Evolutionary conservation across 2,113 vertebrate genomes (phyloP).

Genomic region (Trichechus manatus): DNA sequence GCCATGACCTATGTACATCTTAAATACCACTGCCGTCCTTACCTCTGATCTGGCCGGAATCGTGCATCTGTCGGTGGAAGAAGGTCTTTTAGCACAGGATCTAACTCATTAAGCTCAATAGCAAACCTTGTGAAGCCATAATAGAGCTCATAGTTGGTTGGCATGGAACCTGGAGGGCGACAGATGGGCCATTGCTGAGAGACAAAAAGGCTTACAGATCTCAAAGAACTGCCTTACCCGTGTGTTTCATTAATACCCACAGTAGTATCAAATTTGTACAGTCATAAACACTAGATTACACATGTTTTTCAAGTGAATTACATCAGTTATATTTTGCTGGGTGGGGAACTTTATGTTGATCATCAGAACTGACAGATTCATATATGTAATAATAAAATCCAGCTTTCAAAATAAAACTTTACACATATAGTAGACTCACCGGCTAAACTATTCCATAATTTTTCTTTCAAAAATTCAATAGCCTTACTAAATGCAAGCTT

Average conservation of each 20-base stretch:
- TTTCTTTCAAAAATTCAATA: not conserved
- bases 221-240: not conserved
- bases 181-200: not conserved
- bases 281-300: not conserved
- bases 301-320: not conserved
- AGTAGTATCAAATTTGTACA: not conserved
- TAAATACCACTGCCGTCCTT: slow-evolving; percentile 56
- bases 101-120: slow-evolving; percentile 98
- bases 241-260: not conserved
- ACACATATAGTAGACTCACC: not conserved
- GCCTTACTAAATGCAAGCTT: not conserved
- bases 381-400: slow-evolving; percentile 51
- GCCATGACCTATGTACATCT: not conserved
- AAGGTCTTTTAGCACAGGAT: slow-evolving; percentile 95
- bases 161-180: slow-evolving; percentile 94
- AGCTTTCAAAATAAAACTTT: slow-evolving; percentile 51
- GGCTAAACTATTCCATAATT: not conserved
- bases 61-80: slow-evolving; percentile 96
- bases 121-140: slow-evolving; percentile 99
- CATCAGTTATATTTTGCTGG: slow-evolving; percentile 5
- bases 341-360: slow-evolving; percentile 29
- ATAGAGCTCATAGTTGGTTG: slow-evolving; percentile 97
- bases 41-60: slow-evolving; percentile 99
- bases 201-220: not conserved
- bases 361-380: not conserved